Conservation (phyloP, 1,140 invertebrate species). For the Apis cerana region DNA sequence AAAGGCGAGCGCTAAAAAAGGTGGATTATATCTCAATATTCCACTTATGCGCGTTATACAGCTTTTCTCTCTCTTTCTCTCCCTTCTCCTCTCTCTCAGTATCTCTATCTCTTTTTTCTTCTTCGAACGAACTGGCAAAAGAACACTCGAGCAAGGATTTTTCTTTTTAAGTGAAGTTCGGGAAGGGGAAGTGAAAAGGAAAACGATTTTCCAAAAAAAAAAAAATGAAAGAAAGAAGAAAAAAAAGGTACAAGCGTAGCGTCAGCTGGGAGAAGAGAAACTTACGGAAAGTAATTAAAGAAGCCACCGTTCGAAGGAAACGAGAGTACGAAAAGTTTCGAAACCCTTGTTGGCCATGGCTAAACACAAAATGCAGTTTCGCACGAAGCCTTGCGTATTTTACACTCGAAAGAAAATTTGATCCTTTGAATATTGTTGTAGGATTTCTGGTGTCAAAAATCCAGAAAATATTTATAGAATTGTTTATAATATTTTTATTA, state of each 20-base stretch:
- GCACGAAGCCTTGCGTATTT: too few species aligned
- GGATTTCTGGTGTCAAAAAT: too few species aligned
- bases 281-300: slow-evolving; percentile 29
- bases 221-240: neutral
- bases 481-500: too few species aligned
- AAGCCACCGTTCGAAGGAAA: neutral
- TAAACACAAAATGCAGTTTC: neutral
- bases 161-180: neutral
- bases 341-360: neutral
- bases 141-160: neutral
- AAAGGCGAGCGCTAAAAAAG: too few species aligned
- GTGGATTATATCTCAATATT: slow-evolving; percentile 5
- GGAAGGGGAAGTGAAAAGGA: slow-evolving; percentile 25
- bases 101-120: too few species aligned
- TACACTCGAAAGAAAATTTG: too few species aligned
- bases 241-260: neutral
- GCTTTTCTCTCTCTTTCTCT: neutral
- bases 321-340: neutral
- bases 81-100: neutral
- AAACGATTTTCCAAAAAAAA: slow-evolving; percentile 5
- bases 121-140: neutral
- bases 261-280: neutral
- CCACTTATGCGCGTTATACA: neutral
- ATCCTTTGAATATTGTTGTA: too few species aligned
- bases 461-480: too few species aligned